Evolutionary conservation across 2,797 vertebrate species (phyloP).

Genomic region (Urophycis tenuis): DNA sequence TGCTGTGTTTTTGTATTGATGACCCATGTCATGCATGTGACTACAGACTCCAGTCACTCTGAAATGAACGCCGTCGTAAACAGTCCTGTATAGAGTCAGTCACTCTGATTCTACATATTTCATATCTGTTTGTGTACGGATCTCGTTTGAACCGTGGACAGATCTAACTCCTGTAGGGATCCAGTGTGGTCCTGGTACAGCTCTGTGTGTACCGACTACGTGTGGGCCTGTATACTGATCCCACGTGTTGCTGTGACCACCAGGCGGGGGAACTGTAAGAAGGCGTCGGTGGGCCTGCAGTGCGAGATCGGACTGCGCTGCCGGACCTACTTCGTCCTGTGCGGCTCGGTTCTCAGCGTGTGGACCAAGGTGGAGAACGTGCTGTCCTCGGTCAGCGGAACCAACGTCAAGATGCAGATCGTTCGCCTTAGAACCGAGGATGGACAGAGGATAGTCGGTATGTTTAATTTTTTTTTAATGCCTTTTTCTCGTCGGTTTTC

Average conservation of each 20-base stretch:
- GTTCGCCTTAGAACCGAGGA: slow-evolving; percentile 93
- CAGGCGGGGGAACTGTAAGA: slow-evolving; percentile 97
- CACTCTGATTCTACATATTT: background rate
- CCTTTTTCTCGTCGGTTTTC: background rate
- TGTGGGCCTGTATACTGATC: background rate
- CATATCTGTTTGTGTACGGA: too few relatives aligned
- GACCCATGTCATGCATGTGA: too few relatives aligned
- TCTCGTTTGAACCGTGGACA: background rate
- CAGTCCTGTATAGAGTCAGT: too few relatives aligned
- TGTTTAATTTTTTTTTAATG: slow-evolving; percentile 34
- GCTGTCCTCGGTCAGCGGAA: slow-evolving; percentile 88
- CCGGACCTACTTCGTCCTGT: slow-evolving; percentile 89
- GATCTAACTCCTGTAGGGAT: too few relatives aligned
- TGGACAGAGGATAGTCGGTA: slow-evolving; percentile 94
- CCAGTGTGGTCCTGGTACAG: too few relatives aligned
- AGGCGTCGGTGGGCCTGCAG: slow-evolving; percentile 85
- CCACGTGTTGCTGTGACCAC: background rate
- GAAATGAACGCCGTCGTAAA: too few relatives aligned
- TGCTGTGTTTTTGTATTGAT: too few relatives aligned
- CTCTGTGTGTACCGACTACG: too few relatives aligned
- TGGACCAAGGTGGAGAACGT: slow-evolving; percentile 98
- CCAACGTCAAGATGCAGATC: slow-evolving; percentile 97
- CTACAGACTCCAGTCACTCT: too few relatives aligned
- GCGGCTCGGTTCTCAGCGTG: slow-evolving; percentile 94
- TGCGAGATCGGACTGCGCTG: slow-evolving; percentile 95